Evolutionary conservation across 2,797 vertebrate species (phyloP), one percentile per base, ranked within the genome.

Genomic region (Helostoma temminkii): DNA sequence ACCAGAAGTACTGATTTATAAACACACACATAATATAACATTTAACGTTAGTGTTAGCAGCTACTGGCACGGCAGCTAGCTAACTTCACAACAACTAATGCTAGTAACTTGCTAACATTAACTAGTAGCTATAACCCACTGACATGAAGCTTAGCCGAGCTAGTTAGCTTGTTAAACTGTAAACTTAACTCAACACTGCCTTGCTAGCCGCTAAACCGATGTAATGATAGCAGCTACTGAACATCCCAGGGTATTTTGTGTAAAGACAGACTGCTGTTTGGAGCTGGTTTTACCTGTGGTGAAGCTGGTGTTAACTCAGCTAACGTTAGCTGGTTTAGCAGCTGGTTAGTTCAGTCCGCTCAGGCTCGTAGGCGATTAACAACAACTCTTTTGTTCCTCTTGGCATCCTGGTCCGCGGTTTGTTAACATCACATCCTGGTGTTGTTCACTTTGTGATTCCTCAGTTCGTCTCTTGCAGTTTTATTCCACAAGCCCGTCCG

Each of bases 321-420:
- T 86, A 84, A 46, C 71, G 80, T 81, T 91, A 91, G 88, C 90
- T 69, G 62, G 82, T 56, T 84, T 81, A 82, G 83, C 88, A 65
- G 66, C 71, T 77, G 61, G 81, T 92, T 83, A 86, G 75, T 88
- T 83, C 42, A 25, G 60, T 83, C 62, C 75, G 58, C 55, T 25
- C 71, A 78, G 67, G 62, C 49, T 77, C 68, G 59, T 65, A 75
- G 32, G 43, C 53, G 66, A 66, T 68, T 37, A 66, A 80, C 56
- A 86, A 80, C 34, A 37, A 87, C 68, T 86, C 85, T 88, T 84
- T 89, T 89, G 86, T 90, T 89, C 81, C 83, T 25, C 70, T 86
- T 71, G 76, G 63, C 89, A 88, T 89, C 70, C 74, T 81, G 62
- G 0, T 80, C 43, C 18, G 50, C 46, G 55, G 62, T 50, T 76